A percentile compares a stretch with the other conserved stretches of the same genome.
Conservation (phyloP, 2,113 vertebrate species). For the Cervus canadensis region DNA sequence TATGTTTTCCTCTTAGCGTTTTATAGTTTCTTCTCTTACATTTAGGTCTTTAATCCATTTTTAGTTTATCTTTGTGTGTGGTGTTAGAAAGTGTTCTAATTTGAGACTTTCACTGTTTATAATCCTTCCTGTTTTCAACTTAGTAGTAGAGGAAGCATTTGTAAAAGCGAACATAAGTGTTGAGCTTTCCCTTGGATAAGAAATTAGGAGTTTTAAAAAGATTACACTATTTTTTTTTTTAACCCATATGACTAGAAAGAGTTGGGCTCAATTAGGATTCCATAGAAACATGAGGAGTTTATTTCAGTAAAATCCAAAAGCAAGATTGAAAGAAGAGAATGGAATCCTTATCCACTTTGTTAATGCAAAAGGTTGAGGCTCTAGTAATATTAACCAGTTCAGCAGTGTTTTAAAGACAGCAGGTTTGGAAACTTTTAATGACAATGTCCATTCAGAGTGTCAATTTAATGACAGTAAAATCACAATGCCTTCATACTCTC, state of each 20-base stretch:
- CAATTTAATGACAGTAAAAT: neutral
- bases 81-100: neutral
- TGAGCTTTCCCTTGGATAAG: neutral
- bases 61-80: neutral
- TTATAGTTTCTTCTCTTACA: neutral
- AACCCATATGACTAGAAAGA: neutral
- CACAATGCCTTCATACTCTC: accelerated
- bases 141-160: neutral
- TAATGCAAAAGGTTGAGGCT: neutral
- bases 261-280: neutral
- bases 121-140: neutral
- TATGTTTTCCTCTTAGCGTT: neutral
- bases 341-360: neutral
- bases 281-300: too few relatives aligned
- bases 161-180: neutral
- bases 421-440: neutral
- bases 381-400: neutral
- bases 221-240: neutral
- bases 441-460: neutral
- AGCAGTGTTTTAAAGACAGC: neutral
- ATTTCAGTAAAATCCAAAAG: neutral
- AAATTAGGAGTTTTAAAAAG: neutral
- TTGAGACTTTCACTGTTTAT: neutral
- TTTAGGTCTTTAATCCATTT: neutral
- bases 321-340: neutral